Evolutionary conservation across 2,113 vertebrate genomes (phyloP).

Genomic region (Zosterops lateralis): DNA sequence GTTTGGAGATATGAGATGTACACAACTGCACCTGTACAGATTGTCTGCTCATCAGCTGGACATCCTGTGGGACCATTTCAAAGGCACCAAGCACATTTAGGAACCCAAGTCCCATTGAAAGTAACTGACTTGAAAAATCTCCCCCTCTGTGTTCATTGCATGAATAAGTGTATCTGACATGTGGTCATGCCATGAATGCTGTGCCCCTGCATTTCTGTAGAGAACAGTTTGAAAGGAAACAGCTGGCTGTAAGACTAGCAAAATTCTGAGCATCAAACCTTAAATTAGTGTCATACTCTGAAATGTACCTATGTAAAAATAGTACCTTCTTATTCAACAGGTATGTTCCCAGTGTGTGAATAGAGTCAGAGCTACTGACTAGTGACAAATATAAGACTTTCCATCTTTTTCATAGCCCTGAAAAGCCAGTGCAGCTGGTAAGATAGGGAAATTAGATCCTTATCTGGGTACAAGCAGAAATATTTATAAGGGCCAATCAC

Average conservation of each 20-base stretch:
- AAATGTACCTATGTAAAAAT: background rate
- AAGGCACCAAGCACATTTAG: background rate
- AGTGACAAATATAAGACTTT: background rate
- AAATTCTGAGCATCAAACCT: background rate
- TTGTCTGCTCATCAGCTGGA: background rate
- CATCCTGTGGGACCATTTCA: background rate
- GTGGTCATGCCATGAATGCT: background rate
- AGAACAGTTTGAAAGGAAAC: slow-evolving; percentile 15
- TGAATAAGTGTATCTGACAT: background rate
- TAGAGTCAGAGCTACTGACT: background rate
- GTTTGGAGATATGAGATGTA: background rate
- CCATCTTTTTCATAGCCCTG: background rate
- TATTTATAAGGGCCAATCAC: background rate
- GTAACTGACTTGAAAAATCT: slow-evolving; percentile 33
- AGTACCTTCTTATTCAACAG: background rate
- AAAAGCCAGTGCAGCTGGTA: background rate
- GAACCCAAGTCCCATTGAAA: background rate
- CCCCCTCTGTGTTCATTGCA: background rate
- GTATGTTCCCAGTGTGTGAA: background rate
- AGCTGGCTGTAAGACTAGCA: background rate
- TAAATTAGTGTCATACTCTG: background rate
- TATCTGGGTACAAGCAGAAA: background rate
- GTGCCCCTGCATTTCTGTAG: background rate
- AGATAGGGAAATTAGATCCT: background rate
- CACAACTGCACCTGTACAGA: background rate